These are phyloP conservation scores for Acropora yongei DNA, from an alignment of 64 coral and sea anemone genomes.

Conservation along the genomic window DNA sequence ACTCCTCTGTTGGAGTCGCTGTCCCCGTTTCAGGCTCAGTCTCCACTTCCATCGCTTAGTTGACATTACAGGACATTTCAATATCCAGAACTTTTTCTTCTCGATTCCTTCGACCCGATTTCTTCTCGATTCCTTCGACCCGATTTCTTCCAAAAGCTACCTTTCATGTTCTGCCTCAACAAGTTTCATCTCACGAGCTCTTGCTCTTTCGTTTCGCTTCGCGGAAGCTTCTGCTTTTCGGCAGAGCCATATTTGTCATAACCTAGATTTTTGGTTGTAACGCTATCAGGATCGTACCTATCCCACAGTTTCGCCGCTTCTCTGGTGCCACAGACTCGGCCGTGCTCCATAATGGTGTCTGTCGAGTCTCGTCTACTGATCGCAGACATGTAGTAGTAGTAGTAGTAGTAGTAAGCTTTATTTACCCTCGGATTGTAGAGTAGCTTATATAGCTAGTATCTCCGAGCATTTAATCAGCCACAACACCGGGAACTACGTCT, in stretches of 20 bases:
- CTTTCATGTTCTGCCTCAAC: conserved; percentile 48
- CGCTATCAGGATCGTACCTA: conserved; percentile 56
- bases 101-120: conserved; percentile 40
- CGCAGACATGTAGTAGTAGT: background rate
- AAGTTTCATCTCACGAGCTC: conserved; percentile 39
- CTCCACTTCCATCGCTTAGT: conserved; percentile 40
- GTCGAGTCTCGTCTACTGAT: conserved; percentile 59
- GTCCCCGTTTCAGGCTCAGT: conserved; percentile 38
- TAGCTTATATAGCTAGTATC: no score
- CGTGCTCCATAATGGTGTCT: conserved; percentile 45
- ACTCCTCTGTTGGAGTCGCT: conserved; percentile 69
- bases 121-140: conserved; percentile 30
- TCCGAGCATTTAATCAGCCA: no score
- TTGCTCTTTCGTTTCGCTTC: conserved; percentile 59
- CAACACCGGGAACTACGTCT: no score
- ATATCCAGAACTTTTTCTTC: conserved; percentile 44
- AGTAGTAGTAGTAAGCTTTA: no score
- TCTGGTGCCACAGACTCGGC: conserved; percentile 39
- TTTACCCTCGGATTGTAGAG: no score
- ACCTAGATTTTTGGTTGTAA: conserved; percentile 1
- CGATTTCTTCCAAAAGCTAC: conserved; percentile 37
- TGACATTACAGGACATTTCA: conserved; percentile 9
- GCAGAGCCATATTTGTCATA: conserved; percentile 48
- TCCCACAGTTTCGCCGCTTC: conserved; percentile 45
- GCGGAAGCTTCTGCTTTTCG: conserved; percentile 57